phyloP scores from a whole-genome alignment of 2,888 invertebrate species.

The Aspidiotus destructor region DNA sequence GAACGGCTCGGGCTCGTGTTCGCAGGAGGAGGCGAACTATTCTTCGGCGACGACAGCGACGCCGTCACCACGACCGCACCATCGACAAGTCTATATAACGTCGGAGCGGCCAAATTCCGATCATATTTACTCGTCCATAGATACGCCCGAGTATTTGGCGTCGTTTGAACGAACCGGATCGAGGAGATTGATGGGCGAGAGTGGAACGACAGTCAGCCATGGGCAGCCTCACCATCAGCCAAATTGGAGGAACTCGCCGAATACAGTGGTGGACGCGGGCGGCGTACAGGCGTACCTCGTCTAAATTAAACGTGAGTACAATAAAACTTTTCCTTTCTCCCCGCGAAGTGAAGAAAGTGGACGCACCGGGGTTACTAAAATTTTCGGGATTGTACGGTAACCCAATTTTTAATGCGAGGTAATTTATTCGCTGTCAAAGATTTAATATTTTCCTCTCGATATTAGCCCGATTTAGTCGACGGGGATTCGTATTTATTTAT shows the following conservation, averaged over 20 bases:
- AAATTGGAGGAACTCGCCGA: conserved; percentile 42
- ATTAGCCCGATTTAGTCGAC: not conserved
- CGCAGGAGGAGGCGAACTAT: conserved; percentile 52
- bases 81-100: conserved; percentile 44
- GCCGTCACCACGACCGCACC: conserved; percentile 45
- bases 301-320: conserved; percentile 9
- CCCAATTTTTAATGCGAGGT: too few relatives aligned
- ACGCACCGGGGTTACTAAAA: not conserved
- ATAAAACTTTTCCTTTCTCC: not conserved
- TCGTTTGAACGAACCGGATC: conserved; percentile 56
- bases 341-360: conserved; percentile 3
- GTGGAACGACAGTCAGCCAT: not conserved
- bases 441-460: not conserved
- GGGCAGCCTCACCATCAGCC: not conserved
- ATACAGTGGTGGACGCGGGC: conserved; percentile 42
- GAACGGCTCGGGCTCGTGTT: conserved; percentile 37
- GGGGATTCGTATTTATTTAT: not conserved
- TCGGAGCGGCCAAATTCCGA: conserved; percentile 62
- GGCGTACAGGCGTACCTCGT: conserved; percentile 59
- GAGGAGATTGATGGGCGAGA: conserved; percentile 35
- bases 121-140: conserved; percentile 82
- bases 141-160: conserved; percentile 64
- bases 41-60: conserved; percentile 58
- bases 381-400: too few relatives aligned
- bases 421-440: not conserved